Base-by-base conservation (phyloP, 2,113 vertebrate species). In the Solea solea region DNA sequence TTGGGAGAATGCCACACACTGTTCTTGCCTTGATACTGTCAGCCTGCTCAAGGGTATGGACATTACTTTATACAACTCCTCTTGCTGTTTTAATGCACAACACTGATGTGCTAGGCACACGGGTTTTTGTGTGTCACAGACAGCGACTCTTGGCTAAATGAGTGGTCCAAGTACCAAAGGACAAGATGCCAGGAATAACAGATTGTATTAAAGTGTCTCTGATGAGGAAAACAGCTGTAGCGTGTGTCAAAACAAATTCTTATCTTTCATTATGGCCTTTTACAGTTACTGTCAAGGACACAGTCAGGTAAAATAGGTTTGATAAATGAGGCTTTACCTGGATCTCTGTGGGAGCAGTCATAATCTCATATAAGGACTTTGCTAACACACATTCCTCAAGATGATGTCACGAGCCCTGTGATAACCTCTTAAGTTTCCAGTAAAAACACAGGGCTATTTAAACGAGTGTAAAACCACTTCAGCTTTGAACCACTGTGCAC, bases 31-130 rank as follows among this genome's bases (percentile, higher is more conserved):
- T 49, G 62, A 78, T 64, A 72, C 70, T 41, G 71, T 78, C 69
- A 42, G 21, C 50, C 60, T 5, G 64, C 78, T 78, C 54, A 68
- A 78, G 59, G 78, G 74, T 80, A 81, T 51, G 65, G 77, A 74
- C 82, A 44, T 86, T 79, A 85, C 56, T 59, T 81, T 65, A 79
- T 85, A 76, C 87, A 64, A 4, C 40, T 78, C 72, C 58, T 74
- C 34, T 72, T 67, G 64, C 61, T 64, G 13, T 34, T 70, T 12
- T 63, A 70, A 87, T 78, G 60, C 79, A 45, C 48, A 27, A 14
- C 67, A 16, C 59, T 21, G 74, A 78, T 64, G 75, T 77, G 60
- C 54, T 61, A 7, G 16, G 58, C 41, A 48, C 14, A 50, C 69
- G 15, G 7, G 52, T 73, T 53, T 56, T 68, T 73, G 64, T 80